Evolutionary conservation across 2,797 vertebrate species (phyloP).

Genomic region (Fundulus diaphanus): DNA sequence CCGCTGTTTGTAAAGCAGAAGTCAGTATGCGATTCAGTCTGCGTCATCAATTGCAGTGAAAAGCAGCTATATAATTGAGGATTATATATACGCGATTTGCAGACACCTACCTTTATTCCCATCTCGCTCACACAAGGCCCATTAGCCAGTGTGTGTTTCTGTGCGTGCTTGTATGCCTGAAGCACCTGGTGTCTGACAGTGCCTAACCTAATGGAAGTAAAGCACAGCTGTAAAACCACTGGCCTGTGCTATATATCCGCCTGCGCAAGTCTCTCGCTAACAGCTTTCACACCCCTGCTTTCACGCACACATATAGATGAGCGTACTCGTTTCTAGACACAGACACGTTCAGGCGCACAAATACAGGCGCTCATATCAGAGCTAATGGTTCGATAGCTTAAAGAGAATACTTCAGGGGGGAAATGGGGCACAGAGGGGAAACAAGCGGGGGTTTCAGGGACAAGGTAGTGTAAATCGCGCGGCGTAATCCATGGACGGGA

Average conservation of each 20-base stretch:
- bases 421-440: slow-evolving; percentile 30
- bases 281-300: slow-evolving; percentile 53
- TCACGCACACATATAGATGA: slow-evolving; percentile 38
- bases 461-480: slow-evolving; percentile 68
- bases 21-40: slow-evolving; percentile 50
- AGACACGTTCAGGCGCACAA: slow-evolving; percentile 43
- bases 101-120: slow-evolving; percentile 62
- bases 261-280: slow-evolving; percentile 57
- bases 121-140: slow-evolving; percentile 65
- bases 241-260: slow-evolving; percentile 70
- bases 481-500: slow-evolving; percentile 69
- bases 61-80: slow-evolving; percentile 59
- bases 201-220: slow-evolving; percentile 76
- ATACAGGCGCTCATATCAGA: slow-evolving; percentile 32
- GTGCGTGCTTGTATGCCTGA: slow-evolving; percentile 35
- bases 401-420: slow-evolving; percentile 54
- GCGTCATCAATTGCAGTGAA: slow-evolving; percentile 69
- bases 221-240: slow-evolving; percentile 78
- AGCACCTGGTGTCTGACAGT: slow-evolving; percentile 70
- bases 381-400: slow-evolving; percentile 68
- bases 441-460: slow-evolving; percentile 13
- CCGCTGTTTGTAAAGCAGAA: slow-evolving; percentile 37
- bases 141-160: slow-evolving; percentile 53
- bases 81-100: slow-evolving; percentile 69
- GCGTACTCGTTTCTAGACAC: slow-evolving; percentile 37